A percentile compares a stretch with the other conserved stretches of the same genome.
Conservation (phyloP, 2,888 invertebrate genomes). For the Plusia festucae region DNA sequence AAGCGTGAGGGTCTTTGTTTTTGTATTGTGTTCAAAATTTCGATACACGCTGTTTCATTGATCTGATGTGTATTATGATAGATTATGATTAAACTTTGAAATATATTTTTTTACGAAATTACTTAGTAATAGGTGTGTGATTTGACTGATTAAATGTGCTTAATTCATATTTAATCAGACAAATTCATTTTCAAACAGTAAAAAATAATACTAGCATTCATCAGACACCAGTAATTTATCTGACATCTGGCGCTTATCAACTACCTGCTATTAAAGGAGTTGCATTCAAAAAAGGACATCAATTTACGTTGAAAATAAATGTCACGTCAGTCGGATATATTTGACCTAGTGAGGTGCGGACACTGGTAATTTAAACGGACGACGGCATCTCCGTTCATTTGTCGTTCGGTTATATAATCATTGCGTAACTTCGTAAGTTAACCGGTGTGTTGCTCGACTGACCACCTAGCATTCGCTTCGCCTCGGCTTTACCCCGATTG, state of each 20-base stretch:
- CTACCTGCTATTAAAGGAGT: constrained; percentile 33
- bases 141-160: no score
- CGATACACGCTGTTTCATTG: neutral
- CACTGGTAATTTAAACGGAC: constrained; percentile 72
- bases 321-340: constrained; percentile 64
- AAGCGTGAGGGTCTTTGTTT: constrained; percentile 11
- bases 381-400: constrained; percentile 55
- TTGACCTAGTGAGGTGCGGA: constrained; percentile 72
- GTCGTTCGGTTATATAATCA: constrained; percentile 69
- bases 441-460: constrained; percentile 68
- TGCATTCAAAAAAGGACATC: constrained; percentile 45
- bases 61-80: no score
- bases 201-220: constrained; percentile 27
- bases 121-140: no score
- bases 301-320: constrained; percentile 56
- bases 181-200: constrained; percentile 24
- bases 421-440: constrained; percentile 77
- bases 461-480: constrained; percentile 42
- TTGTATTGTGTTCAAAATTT: constrained; percentile 10
- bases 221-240: constrained; percentile 46
- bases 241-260: constrained; percentile 38
- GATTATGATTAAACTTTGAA: no score
- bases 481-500: constrained; percentile 44
- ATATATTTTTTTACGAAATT: no score
- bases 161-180: neutral